Percentiles rank a stretch among this genome's conserved stretches.
phyloP scores from a whole-genome alignment of 2,888 invertebrate species.

The Callosobruchus maculatus region DNA sequence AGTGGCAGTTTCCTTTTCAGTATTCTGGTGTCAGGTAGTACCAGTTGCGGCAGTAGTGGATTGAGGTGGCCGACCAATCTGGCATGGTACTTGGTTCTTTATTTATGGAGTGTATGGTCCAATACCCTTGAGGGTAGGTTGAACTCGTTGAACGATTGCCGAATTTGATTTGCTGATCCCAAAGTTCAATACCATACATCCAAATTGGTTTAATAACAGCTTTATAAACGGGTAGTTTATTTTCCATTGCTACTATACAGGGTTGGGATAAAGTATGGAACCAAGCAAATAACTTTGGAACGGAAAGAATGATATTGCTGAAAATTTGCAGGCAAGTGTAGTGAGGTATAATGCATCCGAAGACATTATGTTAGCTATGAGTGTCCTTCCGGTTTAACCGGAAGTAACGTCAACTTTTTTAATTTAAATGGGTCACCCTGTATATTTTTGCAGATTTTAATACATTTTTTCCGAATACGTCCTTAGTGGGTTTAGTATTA shows the following conservation, averaged over 20 bases:
- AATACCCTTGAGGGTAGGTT: background rate
- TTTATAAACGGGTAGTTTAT: background rate
- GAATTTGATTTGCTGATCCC: background rate
- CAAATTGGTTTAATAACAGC: background rate
- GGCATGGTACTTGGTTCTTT: background rate
- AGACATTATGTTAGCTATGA: no score
- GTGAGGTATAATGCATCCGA: no score
- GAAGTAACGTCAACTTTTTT: no score
- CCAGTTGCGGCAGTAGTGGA: background rate
- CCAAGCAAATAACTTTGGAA: no score
- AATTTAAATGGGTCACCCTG: no score
- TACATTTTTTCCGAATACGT: no score
- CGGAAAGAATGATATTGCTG: no score
- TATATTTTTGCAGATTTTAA: no score
- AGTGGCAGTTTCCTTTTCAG: background rate
- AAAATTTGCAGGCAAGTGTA: no score
- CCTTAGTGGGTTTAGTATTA: no score
- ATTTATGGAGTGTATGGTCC: background rate
- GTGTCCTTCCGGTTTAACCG: no score
- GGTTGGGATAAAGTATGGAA: no score
- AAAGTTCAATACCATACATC: background rate
- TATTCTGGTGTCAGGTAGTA: background rate
- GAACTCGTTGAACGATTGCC: background rate
- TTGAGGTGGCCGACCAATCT: background rate
- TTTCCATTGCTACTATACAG: background rate